Base-by-base conservation (phyloP, 2,888 invertebrate genomes). In the Pyralis farinalis region DNA sequence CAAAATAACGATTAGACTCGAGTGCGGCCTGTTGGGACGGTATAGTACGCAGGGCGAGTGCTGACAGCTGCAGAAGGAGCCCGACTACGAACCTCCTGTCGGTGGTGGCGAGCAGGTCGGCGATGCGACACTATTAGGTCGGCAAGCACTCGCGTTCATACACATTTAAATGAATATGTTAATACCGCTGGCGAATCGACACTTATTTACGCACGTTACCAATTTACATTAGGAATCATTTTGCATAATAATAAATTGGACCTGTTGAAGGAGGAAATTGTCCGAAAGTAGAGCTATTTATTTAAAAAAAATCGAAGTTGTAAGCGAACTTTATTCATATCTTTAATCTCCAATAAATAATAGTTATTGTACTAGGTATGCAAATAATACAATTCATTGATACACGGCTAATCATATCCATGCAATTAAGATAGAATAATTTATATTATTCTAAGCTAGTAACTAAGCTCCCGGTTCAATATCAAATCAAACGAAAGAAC, bases 111-210 rank as follows among this genome's bases (percentile, higher is more conserved):
- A n/a, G n/a, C n/a, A 62, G 78, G 78, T 80, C 80, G 72, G 63
- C 59, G 68, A 68, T 77, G 72, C 68, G 72, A 55, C 62, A 67
- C 68, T 60, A 68, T 61, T 71, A 60, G 79, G 77, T 76, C 82
- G 71, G 60, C 53, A 63, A 59, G 63, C 67, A 69, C 62, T 54
- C 63, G 70, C 59, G 61, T 71, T 64, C 63, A 69, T 69, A 75
- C 71, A 77, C 70, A 78, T 75, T 75, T 71, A 71, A 76, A 82
- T 82, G 70, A 73, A 74, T 85, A 87, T 87, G 85, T 63, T 72
- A 86, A 85, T 80, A 62, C 53, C 47, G 52, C 63, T 61, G 60
- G 71, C 75, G 66, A 79, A 77, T 77, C 71, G 70, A 71, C 65
- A 59, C 63, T 68, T 67, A 75, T 73, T 73, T 79, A 78, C 71